These are phyloP conservation scores for Periparus ater DNA, from an alignment of 2,797 vertebrate species.

Conservation along the genomic window DNA sequence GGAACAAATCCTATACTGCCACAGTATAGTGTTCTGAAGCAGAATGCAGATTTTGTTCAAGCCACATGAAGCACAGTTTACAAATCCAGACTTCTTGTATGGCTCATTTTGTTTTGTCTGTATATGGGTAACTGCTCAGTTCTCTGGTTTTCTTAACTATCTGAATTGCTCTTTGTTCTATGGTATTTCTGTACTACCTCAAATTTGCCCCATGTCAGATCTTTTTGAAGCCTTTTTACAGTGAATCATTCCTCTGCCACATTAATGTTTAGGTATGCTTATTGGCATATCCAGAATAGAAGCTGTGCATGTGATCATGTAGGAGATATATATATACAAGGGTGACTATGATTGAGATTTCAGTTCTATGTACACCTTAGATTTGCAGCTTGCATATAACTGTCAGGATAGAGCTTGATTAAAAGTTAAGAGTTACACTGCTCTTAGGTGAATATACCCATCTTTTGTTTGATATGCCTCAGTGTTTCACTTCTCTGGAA, in stretches of 20 bases:
- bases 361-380: not conserved
- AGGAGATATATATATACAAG: rapidly evolving
- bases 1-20: not conserved
- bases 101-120: not conserved
- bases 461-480: not conserved
- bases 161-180: not conserved
- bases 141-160: not conserved
- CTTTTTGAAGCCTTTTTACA: not conserved
- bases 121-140: not conserved
- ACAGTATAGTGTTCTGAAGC: not conserved
- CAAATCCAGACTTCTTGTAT: not conserved
- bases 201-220: not conserved
- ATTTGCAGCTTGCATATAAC: not conserved
- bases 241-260: not conserved
- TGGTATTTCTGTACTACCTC: not conserved
- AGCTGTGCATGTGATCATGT: not conserved
- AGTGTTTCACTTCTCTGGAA: not conserved
- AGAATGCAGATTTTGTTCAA: not conserved
- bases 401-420: not conserved
- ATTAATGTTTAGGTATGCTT: not conserved
- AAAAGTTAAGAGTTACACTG: not conserved
- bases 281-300: not conserved
- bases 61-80: not conserved
- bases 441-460: not conserved
- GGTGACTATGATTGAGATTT: not conserved